Base-by-base conservation (phyloP, 2,797 vertebrate species). In the Syngnathus rostellatus region DNA sequence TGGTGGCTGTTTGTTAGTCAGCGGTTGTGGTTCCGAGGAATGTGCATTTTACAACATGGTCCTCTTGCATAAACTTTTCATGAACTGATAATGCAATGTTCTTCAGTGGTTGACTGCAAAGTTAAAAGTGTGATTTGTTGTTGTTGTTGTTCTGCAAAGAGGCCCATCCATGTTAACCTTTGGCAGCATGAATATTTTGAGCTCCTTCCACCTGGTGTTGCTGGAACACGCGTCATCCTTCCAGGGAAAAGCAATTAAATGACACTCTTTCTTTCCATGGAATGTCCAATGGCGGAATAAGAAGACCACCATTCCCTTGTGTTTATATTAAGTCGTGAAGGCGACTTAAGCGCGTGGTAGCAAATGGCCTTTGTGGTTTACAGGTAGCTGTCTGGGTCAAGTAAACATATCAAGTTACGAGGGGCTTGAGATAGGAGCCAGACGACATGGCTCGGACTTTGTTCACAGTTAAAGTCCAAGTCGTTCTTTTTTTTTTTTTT, bases 331-430 rank as follows among this genome's bases (percentile, higher is more conserved):
- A 62, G 12, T 14, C 4, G n/a, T 14, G 60, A 23, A 62, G 60
- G 43, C 60, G 25, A 23, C 43, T 62, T 21, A 62, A 6, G 11
- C 40, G 10, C 8, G 6, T 41, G 38, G 2, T 8, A 40, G 19
- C 58, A 8, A 1, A 2, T 11, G 48, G 3, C 40, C 19, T 46
- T 46, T 41, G 31, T 5, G 75, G 69, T 79, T 78, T 71, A 68
- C 25, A 50, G 60, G 40, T 31, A 68, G 72, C 62, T 1, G 65
- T 67, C 66, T 65, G 60, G 17, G 50, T 68, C 1, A 25, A 6
- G 65, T 68, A 76, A 78, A 77, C 58, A 61, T 79, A 19, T 5
- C 37, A 61, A 8, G 55, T 45, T 45, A 62, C 40, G 0, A 39
- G 57, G 17, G 39, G 8, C 1, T 17, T 38, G 2, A 14, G 60